Evolutionary conservation across 1,140 invertebrate genomes (phyloP).

Genomic region (Pseudobourletiella spinata): DNA sequence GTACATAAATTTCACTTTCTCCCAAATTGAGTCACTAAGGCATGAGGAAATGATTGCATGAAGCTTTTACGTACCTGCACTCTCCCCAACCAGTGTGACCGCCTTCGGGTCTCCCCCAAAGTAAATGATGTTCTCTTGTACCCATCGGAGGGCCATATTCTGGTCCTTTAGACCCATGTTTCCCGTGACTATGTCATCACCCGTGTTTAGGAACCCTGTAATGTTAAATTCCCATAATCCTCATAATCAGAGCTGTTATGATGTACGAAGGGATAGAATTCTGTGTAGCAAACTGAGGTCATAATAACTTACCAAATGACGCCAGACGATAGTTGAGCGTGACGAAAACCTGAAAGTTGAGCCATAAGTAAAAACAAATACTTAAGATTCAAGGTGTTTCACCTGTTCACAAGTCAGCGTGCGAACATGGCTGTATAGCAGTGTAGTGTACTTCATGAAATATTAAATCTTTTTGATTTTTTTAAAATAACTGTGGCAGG

Average conservation of each 20-base stretch:
- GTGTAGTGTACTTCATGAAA: background rate
- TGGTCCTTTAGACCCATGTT: slow-evolving; percentile 31
- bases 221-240: slow-evolving; percentile 8
- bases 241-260: background rate
- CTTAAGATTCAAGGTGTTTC: background rate
- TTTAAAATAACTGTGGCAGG: background rate
- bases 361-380: background rate
- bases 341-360: slow-evolving; percentile 2
- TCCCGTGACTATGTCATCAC: slow-evolving; percentile 17
- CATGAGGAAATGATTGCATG: background rate
- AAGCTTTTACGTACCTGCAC: background rate
- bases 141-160: slow-evolving; percentile 20
- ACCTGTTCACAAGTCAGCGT: background rate
- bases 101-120: slow-evolving; percentile 10
- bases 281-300: no score
- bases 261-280: background rate
- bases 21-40: background rate
- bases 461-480: background rate
- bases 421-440: background rate
- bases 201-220: slow-evolving; percentile 31
- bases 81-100: slow-evolving; percentile 8
- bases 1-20: background rate
- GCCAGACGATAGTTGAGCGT: slow-evolving; percentile 23
- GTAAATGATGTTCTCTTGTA: slow-evolving; percentile 10
- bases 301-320: slow-evolving; percentile 18